A percentile compares a stretch with the other conserved stretches of the same genome.
phyloP scores from a whole-genome alignment of 37 sponge, comb jelly and placozoan genomes.

The Eunapius fragilis region DNA sequence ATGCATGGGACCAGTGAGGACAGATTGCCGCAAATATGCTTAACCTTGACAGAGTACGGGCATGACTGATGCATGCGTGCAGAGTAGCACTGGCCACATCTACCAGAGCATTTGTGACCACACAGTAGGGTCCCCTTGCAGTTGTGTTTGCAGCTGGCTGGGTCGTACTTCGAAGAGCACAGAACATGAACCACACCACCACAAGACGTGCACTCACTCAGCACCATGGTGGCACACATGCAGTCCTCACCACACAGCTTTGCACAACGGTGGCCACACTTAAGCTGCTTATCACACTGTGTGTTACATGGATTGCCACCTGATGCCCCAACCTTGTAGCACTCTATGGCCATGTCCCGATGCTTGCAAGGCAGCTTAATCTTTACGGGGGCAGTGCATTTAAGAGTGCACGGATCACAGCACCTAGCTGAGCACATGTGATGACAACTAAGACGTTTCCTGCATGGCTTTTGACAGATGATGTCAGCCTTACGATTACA shows the following conservation, averaged over 20 bases:
- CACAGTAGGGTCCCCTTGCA: constrained; percentile 48
- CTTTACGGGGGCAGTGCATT: constrained; percentile 26
- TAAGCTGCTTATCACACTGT: constrained; percentile 31
- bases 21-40: constrained; percentile 47
- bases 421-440: constrained; percentile 53
- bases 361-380: constrained; percentile 66
- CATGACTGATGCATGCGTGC: constrained; percentile 45
- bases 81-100: constrained; percentile 43
- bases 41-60: background rate
- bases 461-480: constrained; percentile 14
- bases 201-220: constrained; percentile 11
- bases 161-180: constrained; percentile 5
- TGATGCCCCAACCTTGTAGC: constrained; percentile 11
- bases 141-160: constrained; percentile 7
- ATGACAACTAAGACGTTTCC: constrained; percentile 28
- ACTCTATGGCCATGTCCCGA: background rate
- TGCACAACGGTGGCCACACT: constrained; percentile 72
- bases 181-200: constrained; percentile 15
- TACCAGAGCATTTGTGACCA: constrained; percentile 73
- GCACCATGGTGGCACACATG: constrained; percentile 4
- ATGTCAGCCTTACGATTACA: background rate
- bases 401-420: constrained; percentile 32
- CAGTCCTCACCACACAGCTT: constrained; percentile 53
- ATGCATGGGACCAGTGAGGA: background rate
- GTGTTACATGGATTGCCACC: constrained; percentile 4